These are phyloP conservation scores for Tichodroma muraria DNA, from an alignment of 2,113 vertebrate species.

Conservation along the genomic window DNA sequence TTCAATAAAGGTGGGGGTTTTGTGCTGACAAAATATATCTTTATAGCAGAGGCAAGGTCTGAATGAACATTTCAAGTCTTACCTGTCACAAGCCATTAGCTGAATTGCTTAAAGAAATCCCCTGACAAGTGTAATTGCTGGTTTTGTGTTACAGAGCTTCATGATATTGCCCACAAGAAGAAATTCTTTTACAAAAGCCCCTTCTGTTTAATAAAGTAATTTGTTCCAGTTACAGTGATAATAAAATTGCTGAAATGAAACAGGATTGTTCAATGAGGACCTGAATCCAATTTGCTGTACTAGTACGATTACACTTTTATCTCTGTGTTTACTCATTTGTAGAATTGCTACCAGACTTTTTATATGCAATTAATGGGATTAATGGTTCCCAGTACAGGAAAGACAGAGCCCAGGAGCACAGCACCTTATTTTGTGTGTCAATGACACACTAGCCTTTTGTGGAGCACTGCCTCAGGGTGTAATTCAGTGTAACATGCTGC, in stretches of 20 bases:
- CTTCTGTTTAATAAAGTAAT: constrained; percentile 81
- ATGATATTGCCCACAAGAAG: constrained; percentile 67
- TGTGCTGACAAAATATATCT: constrained; percentile 52
- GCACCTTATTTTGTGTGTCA: neutral
- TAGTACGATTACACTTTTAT: constrained; percentile 74
- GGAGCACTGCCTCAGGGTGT: neutral
- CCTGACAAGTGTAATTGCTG: constrained; percentile 71
- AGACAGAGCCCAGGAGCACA: constrained; percentile 21
- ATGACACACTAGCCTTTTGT: neutral
- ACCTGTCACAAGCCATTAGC: constrained; percentile 74
- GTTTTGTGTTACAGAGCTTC: constrained; percentile 67
- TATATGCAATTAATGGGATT: constrained; percentile 77
- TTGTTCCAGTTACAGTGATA: constrained; percentile 80
- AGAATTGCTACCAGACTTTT: constrained; percentile 74
- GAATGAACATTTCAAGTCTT: constrained; percentile 62
- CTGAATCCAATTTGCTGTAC: constrained; percentile 76
- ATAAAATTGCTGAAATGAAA: constrained; percentile 83
- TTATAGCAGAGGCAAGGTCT: constrained; percentile 14
- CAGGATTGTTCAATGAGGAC: constrained; percentile 72
- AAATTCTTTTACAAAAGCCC: constrained; percentile 70
- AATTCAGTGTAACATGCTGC: neutral
- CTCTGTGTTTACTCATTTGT: constrained; percentile 80
- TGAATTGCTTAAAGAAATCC: constrained; percentile 74
- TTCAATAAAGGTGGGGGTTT: constrained; percentile 46
- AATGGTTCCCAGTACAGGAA: constrained; percentile 56